Conservation (phyloP, 2,797 vertebrate genomes). For the Pogonophryne albipinna region DNA sequence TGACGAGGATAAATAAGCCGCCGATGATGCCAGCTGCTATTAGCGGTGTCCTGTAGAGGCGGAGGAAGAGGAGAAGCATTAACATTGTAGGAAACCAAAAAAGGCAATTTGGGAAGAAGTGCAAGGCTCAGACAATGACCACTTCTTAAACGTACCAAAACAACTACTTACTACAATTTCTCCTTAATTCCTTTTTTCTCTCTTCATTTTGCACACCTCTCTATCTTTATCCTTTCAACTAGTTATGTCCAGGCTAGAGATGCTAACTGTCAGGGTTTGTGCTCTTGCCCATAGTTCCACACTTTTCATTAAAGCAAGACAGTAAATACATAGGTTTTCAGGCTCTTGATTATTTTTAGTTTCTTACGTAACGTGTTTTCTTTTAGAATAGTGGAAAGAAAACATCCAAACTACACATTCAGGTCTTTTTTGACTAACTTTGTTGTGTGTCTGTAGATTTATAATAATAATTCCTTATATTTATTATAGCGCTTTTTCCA, state of each 20-base stretch:
- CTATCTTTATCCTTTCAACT: neutral
- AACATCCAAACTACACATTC: no score
- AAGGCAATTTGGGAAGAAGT: conserved; percentile 44
- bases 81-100: conserved; percentile 24
- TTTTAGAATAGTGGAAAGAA: no score
- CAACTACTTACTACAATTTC: neutral
- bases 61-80: conserved; percentile 20
- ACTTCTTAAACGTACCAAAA: neutral
- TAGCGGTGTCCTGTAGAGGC: conserved; percentile 90
- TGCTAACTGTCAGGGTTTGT: no score
- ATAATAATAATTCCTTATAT: no score
- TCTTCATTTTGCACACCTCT: neutral
- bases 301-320: no score
- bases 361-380: no score
- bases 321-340: no score
- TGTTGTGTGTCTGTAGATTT: no score
- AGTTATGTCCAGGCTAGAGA: conserved; percentile 25
- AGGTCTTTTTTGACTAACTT: no score
- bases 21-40: conserved; percentile 96
- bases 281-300: no score
- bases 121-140: conserved; percentile 29
- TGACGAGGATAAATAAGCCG: conserved; percentile 94
- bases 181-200: neutral
- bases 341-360: no score
- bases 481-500: no score